Conservation (phyloP, 2,797 vertebrate genomes). For the Hybognathus amarus region DNA sequence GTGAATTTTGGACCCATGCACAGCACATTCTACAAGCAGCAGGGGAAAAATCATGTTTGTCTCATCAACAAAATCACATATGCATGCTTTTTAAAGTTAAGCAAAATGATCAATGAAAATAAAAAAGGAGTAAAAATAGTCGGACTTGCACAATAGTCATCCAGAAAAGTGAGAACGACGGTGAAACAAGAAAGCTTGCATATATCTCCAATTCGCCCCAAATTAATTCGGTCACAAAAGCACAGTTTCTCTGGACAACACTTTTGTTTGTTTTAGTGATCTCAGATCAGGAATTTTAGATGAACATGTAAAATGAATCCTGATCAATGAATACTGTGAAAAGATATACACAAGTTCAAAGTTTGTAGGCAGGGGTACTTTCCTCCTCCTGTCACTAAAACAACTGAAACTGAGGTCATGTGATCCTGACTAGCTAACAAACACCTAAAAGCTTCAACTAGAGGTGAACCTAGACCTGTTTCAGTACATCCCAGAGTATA, state of each 20-base stretch:
- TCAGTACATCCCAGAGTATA: not conserved
- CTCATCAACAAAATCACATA: not conserved
- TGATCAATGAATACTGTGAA: not conserved
- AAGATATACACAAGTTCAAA: not conserved
- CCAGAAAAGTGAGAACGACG: not conserved
- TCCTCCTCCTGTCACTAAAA: slow-evolving; percentile 15
- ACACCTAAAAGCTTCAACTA: not conserved
- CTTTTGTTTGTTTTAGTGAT: not conserved
- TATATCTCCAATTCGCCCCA: not conserved
- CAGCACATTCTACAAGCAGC: not conserved
- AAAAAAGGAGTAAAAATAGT: not conserved
- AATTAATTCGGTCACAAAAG: not conserved
- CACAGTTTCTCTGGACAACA: not conserved
- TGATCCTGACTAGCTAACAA: not conserved
- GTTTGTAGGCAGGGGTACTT: slow-evolving; percentile 6
- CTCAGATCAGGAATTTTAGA: not conserved
- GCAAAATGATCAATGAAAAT: not conserved
- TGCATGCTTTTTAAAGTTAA: not conserved
- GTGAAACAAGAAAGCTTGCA: not conserved
- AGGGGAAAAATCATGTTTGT: not conserved
- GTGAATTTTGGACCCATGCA: not conserved
- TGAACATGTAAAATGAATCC: not conserved
- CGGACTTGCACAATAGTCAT: not conserved
- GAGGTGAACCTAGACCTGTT: not conserved
- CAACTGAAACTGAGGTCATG: slow-evolving; percentile 14